Evolutionary conservation across 2,888 invertebrate species (phyloP).

Genomic region (Plusia festucae): DNA sequence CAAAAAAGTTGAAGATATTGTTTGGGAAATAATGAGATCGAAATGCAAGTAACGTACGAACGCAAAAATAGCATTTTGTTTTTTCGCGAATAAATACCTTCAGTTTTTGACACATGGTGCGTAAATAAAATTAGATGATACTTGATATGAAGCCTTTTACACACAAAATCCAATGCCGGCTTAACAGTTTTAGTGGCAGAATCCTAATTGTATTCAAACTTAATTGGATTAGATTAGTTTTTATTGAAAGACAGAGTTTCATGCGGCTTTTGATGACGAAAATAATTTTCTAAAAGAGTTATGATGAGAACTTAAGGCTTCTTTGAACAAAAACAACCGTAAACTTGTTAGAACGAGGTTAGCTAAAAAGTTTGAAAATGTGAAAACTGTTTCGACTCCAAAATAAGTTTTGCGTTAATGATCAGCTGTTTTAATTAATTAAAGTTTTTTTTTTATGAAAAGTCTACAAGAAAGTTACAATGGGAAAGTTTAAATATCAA

Average conservation of each 20-base stretch:
- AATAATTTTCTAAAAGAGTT: slow-evolving; percentile 19
- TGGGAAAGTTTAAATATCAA: too few relatives aligned
- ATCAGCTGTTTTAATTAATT: neutral
- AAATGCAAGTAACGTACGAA: slow-evolving; percentile 21
- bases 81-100: slow-evolving; percentile 27
- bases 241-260: slow-evolving; percentile 30
- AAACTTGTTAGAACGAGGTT: neutral
- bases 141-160: slow-evolving; percentile 61
- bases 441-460: too few relatives aligned
- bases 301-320: slow-evolving; percentile 12
- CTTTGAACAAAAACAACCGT: slow-evolving; percentile 18
- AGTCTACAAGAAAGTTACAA: too few relatives aligned
- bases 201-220: slow-evolving; percentile 58
- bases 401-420: neutral
- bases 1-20: neutral
- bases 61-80: slow-evolving; percentile 19
- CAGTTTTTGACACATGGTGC: slow-evolving; percentile 38
- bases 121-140: slow-evolving; percentile 49
- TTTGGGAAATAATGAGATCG: slow-evolving; percentile 32
- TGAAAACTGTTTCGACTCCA: neutral
- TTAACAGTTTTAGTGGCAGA: slow-evolving; percentile 61
- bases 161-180: slow-evolving; percentile 59
- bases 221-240: slow-evolving; percentile 64
- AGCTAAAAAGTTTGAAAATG: neutral
- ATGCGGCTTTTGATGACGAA: slow-evolving; percentile 21